These are phyloP conservation scores for Poecile montanus DNA, from an alignment of 2,797 vertebrate species.

Conservation along the genomic window DNA sequence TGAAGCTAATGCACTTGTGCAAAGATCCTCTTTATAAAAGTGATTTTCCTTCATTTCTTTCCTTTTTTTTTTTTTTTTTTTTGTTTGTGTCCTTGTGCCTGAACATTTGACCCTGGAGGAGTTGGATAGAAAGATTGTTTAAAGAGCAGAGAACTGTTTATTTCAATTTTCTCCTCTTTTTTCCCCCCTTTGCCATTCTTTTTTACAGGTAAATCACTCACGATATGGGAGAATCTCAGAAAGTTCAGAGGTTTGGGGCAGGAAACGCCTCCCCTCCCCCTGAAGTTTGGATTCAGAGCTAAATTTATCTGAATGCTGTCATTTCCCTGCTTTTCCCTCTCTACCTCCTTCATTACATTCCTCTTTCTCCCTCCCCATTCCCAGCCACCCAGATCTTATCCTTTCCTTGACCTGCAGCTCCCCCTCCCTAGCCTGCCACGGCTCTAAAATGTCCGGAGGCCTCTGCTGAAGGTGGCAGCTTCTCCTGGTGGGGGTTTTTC, in stretches of 20 bases:
- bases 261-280: conserved; percentile 47
- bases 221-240: background rate
- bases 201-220: conserved; percentile 49
- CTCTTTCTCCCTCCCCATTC: conserved; percentile 48
- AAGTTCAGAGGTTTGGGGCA: conserved; percentile 57
- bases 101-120: conserved; percentile 56
- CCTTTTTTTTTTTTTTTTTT: background rate
- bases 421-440: conserved; percentile 24
- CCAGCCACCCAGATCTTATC: conserved; percentile 64
- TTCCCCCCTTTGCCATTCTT: background rate
- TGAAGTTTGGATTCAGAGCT: conserved; percentile 46
- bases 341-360: conserved; percentile 60
- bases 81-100: background rate
- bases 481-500: background rate
- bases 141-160: conserved; percentile 59
- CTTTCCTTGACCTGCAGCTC: conserved; percentile 69
- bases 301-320: conserved; percentile 69
- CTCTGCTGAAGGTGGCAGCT: background rate
- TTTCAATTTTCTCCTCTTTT: conserved; percentile 36
- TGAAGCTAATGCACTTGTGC: conserved; percentile 40
- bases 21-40: background rate
- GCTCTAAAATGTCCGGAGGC: background rate
- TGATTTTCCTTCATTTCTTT: background rate
- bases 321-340: conserved; percentile 57
- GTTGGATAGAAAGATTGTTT: conserved; percentile 42